Percentiles rank a stretch among this genome's conserved stretches.
Evolutionary conservation across 2,797 vertebrate genomes (phyloP).

Genomic region (Margarornis squamiger): DNA sequence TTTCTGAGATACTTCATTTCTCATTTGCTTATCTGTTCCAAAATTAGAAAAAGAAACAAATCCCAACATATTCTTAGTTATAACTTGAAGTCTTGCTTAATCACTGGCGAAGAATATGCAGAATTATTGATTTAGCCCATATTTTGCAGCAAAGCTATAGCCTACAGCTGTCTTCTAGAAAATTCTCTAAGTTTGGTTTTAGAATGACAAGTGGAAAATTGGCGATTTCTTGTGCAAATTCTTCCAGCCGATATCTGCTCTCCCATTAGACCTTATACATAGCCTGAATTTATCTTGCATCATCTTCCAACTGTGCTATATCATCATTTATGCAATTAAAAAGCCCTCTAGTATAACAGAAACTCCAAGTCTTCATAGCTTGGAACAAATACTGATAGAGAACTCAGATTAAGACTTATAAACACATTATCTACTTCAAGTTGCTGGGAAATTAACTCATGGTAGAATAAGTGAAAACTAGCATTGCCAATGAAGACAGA

Average conservation of each 20-base stretch:
- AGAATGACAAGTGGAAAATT: conserved; percentile 11
- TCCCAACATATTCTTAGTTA: background rate
- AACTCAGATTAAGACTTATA: background rate
- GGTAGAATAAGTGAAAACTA: conserved; percentile 18
- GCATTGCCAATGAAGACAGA: background rate
- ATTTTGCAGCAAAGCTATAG: background rate
- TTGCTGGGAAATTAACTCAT: conserved; percentile 20
- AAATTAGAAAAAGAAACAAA: background rate
- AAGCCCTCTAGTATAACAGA: background rate
- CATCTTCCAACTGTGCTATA: background rate
- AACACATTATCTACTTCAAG: conserved; percentile 24
- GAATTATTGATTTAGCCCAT: background rate
- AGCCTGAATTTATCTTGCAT: background rate
- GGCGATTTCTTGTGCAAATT: background rate
- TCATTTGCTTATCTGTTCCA: background rate
- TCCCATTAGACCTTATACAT: background rate
- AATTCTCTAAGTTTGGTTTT: background rate
- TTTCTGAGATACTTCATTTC: background rate
- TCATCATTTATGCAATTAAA: background rate
- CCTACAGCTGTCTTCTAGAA: background rate
- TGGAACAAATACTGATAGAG: conserved; percentile 2
- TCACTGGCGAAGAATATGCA: background rate
- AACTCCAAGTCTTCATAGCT: background rate
- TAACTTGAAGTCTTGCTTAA: background rate
- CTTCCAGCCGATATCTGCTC: background rate